Evolutionary conservation across 2,888 invertebrate species (phyloP), one percentile per base, ranked within the genome.

Genomic region (Eurytoma adleriae): DNA sequence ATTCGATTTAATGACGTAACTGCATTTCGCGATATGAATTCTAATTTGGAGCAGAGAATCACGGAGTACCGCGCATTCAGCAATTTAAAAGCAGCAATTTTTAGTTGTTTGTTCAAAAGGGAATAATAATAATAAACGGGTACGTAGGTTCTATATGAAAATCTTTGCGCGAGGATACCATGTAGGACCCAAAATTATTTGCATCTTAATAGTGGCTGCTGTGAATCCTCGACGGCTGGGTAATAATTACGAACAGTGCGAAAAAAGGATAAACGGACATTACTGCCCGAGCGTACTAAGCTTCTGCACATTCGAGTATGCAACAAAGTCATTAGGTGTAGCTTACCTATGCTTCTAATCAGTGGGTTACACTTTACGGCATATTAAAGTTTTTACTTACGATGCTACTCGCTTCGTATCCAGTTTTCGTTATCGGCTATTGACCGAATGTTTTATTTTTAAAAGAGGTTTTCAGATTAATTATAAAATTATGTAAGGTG

Each of bases 311-410:
- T 50, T 16, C 18, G 24, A 13, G 14, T 40, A 40, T 40, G 40
- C 75, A 64, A 40, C 52, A 14, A n/a, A 71, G 67, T 72, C 76
- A 76, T 80, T 80, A 76, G 56, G n/a, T 48, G 27, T 67, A 16
- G 10, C 0, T 40, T 64, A 54, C 50, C 56, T 59, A 48, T 24
- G 57, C 52, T 64, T 27, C 69, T 77, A 80, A 80, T 80, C 77
- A 70, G 66, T 64, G 57, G 30, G 30, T 73, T 62, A 59, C 48
- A 48, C 30, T 77, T 64, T 64, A 77, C 61, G 48, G 3, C 18
- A 62, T 24, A 68, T 76, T 72, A 67, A 77, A 67, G 7, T 70
- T 79, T 70, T 79, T 70, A 67, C 70, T 79, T 74, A 61, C 40
- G 40, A 40, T 10, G 40, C 40, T 40, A 40, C 7, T 10, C 40